Evolutionary conservation across 30 jellyfish, hydroid and myxozoan species (phyloP), one percentile per base, ranked within the genome.

Genomic region (Pelagia noctiluca): DNA sequence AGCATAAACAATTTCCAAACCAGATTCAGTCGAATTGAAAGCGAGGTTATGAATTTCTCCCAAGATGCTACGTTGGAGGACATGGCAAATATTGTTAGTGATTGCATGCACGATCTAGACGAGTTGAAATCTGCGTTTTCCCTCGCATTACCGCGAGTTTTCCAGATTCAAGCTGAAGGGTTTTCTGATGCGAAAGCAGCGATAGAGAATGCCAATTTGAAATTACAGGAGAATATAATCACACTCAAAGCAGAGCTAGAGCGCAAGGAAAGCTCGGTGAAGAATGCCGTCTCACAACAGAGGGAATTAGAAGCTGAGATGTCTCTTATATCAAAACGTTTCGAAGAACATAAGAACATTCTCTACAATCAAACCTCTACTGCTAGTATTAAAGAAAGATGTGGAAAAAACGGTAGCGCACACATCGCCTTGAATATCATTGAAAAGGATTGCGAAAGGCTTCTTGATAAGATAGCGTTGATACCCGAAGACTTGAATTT

Each of bases 211-310:
- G 77, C 65, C 1, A 50, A 61, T 35, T 38, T 68, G 26, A 49
- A 23, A 0, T 70, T 82, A 52, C 92, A 82, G 36, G 92, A 69
- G 38, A 29, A 33, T 25, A 28, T 82, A 16, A 33, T 69, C 23
- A 52, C 53, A 24, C 29, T 68, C 26, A 82, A 52, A 50, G 65
- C 92, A 32, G 65, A 64, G 61, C 12, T 82, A 35, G 92, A 35
- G 53, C 23, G 50, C 18, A 60, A 48, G 28, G n/a, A 2, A 24
- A 75, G 18, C 0, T 30, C 50, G 13, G 3, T 82, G 19, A 46
- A 37, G 64, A 62, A 82, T 23, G 72, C 80, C 2, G 24, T 26
- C 0, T 28, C 29, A 11, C 50, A 47, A 38, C 19, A 48, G 7
- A 49, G 4, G 1, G 54, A 42, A 2, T 52, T 52, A 30, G 68